Conservation (phyloP, 1,140 invertebrate species). For the Neodiprion virginianus region DNA sequence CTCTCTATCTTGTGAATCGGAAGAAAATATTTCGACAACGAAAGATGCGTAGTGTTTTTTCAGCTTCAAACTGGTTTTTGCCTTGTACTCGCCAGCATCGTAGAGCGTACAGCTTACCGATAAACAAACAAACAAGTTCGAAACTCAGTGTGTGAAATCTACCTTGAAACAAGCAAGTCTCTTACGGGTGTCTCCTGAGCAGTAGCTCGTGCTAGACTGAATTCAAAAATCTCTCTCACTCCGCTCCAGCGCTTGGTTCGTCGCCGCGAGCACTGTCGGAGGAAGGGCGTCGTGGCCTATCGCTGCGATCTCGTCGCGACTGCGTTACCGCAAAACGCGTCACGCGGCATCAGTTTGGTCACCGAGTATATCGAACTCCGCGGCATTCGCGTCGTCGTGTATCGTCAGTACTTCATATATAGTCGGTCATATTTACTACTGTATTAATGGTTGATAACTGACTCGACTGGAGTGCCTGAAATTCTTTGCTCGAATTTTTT, state of each 20-base stretch:
- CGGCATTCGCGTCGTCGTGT: no score
- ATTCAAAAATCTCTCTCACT: slow-evolving; percentile 38
- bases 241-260: slow-evolving; percentile 27
- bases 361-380: no score
- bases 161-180: slow-evolving; percentile 54
- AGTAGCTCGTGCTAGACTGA: slow-evolving; percentile 58
- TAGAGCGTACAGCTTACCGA: not conserved
- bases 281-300: not conserved
- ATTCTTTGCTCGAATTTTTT: no score
- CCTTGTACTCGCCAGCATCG: not conserved
- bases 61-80: no score
- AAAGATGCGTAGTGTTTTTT: no score
- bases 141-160: slow-evolving; percentile 24
- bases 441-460: no score
- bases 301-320: not conserved
- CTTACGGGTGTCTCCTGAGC: slow-evolving; percentile 56
- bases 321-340: not conserved
- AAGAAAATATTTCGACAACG: no score
- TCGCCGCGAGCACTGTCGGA: not conserved
- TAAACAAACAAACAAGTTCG: not conserved
- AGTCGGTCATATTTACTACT: no score
- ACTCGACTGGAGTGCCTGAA: no score
- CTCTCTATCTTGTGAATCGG: no score
- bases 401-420: no score
- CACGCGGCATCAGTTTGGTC: no score